Percentiles rank a stretch among this genome's conserved stretches.
Evolutionary conservation across 2,113 vertebrate genomes (phyloP).

Genomic region (Halichoerus grypus): DNA sequence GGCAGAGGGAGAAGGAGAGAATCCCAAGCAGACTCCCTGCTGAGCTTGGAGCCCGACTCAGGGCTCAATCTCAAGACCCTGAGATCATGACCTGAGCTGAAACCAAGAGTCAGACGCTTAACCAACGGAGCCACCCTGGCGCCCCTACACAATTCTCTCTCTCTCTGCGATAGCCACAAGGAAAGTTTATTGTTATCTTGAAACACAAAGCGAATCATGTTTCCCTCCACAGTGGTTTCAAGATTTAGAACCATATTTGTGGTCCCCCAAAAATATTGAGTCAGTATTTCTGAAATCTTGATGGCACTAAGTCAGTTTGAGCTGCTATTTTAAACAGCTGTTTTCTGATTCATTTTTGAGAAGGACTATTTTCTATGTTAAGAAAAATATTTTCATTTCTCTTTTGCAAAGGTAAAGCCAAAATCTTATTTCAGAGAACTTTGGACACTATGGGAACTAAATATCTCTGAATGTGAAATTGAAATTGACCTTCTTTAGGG

Average conservation of each 20-base stretch:
- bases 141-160: not conserved
- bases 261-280: slow-evolving; percentile 60
- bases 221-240: slow-evolving; percentile 6
- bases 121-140: not conserved
- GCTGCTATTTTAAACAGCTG: slow-evolving; percentile 63
- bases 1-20: not conserved
- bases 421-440: slow-evolving; percentile 43
- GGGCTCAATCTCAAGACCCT: not conserved
- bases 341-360: slow-evolving; percentile 63
- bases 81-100: not conserved
- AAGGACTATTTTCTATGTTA: slow-evolving; percentile 25
- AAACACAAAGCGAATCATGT: slow-evolving; percentile 54
- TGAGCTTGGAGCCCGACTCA: fast-evolving
- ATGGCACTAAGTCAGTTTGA: slow-evolving; percentile 36
- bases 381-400: slow-evolving; percentile 64
- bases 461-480: not conserved
- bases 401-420: slow-evolving; percentile 68
- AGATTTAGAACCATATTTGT: slow-evolving; percentile 57
- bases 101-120: not conserved
- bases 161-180: not conserved
- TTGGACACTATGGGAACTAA: not conserved
- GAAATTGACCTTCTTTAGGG: not conserved
- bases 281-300: slow-evolving; percentile 73
- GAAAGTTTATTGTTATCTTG: slow-evolving; percentile 55
- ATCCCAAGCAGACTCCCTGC: not conserved